phyloP scores from a whole-genome alignment of 1,140 invertebrate species.

The Laupala kohalensis region DNA sequence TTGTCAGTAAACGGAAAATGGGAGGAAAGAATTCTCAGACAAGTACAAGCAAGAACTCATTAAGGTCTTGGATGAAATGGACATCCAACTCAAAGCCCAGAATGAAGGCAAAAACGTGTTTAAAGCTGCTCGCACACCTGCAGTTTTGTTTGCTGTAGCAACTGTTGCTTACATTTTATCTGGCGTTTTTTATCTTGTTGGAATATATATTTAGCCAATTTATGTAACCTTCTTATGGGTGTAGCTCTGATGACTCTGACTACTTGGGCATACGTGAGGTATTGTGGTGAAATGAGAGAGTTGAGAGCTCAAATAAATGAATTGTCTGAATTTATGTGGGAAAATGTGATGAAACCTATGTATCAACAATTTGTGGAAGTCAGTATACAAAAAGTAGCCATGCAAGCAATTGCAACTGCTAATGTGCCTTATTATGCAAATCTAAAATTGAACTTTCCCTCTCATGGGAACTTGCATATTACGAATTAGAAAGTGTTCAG shows the following conservation, averaged over 20 bases:
- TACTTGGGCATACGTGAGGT: constrained; percentile 86
- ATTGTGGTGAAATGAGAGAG: constrained; percentile 79
- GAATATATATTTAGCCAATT: constrained; percentile 75
- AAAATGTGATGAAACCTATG: constrained; percentile 75
- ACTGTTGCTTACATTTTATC: constrained; percentile 75
- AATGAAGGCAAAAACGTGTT: constrained; percentile 98
- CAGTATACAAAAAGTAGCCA: constrained; percentile 61
- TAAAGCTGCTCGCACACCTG: constrained; percentile 86
- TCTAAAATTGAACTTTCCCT: too few relatives aligned
- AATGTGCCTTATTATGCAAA: too few relatives aligned
- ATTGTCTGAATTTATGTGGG: constrained; percentile 70
- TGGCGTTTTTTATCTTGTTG: constrained; percentile 75
- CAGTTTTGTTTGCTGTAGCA: constrained; percentile 83
- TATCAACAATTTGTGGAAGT: constrained; percentile 64
- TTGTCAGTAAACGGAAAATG: constrained; percentile 83
- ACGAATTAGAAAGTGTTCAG: too few relatives aligned
- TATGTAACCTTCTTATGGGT: constrained; percentile 80
- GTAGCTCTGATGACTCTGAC: constrained; percentile 66
- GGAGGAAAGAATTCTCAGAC: constrained; percentile 84
- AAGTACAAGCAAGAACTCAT: constrained; percentile 65
- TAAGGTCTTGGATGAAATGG: constrained; percentile 74
- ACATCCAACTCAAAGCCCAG: constrained; percentile 70
- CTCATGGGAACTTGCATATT: too few relatives aligned
- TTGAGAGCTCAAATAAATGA: constrained; percentile 74
- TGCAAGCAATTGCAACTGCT: constrained; percentile 49